Evolutionary conservation across 2,888 invertebrate species (phyloP).

Genomic region (Catocala sponsa): DNA sequence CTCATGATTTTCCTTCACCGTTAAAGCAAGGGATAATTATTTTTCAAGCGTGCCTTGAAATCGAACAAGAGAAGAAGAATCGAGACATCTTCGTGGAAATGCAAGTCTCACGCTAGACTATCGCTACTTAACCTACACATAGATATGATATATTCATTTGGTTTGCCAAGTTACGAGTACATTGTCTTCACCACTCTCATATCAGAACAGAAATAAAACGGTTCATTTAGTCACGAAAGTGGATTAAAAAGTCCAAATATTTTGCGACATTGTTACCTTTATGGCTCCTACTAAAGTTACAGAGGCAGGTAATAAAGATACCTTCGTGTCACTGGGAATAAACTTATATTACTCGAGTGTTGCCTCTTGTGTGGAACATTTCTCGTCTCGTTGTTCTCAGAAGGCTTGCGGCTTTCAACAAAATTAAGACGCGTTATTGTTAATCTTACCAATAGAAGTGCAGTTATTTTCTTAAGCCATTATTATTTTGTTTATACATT

Average conservation of each 20-base stretch:
- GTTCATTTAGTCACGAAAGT: conserved; percentile 20
- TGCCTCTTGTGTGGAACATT: conserved; percentile 39
- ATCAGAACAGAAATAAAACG: conserved; percentile 12
- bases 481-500: too few relatives aligned
- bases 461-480: background rate
- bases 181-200: background rate
- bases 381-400: conserved; percentile 21
- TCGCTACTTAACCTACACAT: too few relatives aligned
- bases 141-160: too few relatives aligned
- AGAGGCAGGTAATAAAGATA: conserved; percentile 42
- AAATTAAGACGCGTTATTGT: conserved; percentile 22
- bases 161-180: background rate
- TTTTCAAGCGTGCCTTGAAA: too few relatives aligned
- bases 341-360: conserved; percentile 46
- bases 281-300: conserved; percentile 40
- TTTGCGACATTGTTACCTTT: conserved; percentile 42
- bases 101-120: too few relatives aligned
- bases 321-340: conserved; percentile 41
- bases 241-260: conserved; percentile 46
- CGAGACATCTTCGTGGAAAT: too few relatives aligned
- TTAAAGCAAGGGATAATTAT: too few relatives aligned
- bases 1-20: too few relatives aligned
- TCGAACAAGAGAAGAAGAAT: too few relatives aligned
- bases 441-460: background rate
- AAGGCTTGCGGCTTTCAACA: conserved; percentile 32